phyloP scores from a whole-genome alignment of 2,113 vertebrate species.

The Heterochromis multidens region DNA sequence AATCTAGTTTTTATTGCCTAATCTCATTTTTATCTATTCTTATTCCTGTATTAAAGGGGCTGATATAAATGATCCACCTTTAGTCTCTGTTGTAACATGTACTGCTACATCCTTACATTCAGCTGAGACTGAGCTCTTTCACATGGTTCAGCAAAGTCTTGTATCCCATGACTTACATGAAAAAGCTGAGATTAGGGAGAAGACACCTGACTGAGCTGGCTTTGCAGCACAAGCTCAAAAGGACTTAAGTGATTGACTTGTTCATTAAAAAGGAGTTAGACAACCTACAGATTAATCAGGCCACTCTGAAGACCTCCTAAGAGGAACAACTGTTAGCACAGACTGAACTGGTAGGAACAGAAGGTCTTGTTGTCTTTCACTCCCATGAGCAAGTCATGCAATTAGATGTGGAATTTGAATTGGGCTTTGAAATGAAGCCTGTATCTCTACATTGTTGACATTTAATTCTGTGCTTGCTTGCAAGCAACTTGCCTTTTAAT shows the following conservation, averaged over 20 bases:
- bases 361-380: not conserved
- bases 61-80: not conserved
- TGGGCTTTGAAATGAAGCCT: not conserved
- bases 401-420: not conserved
- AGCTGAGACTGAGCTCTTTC: not conserved
- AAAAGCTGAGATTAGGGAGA: not conserved
- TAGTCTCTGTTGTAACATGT: not conserved
- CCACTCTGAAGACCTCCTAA: not conserved
- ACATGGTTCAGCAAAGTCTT: not conserved
- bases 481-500: not conserved
- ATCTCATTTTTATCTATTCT: not conserved
- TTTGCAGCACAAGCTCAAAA: not conserved
- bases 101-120: not conserved
- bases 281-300: not conserved
- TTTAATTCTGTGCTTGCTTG: not conserved
- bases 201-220: not conserved
- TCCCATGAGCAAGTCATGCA: not conserved
- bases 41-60: not conserved
- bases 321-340: not conserved
- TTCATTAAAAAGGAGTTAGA: not conserved
- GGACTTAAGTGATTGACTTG: not conserved
- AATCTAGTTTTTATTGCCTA: not conserved
- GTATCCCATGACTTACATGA: not conserved
- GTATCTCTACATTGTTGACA: not conserved
- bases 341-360: not conserved